Evolutionary conservation across 1,140 invertebrate genomes (phyloP).

Genomic region (Charaxes varanes): DNA sequence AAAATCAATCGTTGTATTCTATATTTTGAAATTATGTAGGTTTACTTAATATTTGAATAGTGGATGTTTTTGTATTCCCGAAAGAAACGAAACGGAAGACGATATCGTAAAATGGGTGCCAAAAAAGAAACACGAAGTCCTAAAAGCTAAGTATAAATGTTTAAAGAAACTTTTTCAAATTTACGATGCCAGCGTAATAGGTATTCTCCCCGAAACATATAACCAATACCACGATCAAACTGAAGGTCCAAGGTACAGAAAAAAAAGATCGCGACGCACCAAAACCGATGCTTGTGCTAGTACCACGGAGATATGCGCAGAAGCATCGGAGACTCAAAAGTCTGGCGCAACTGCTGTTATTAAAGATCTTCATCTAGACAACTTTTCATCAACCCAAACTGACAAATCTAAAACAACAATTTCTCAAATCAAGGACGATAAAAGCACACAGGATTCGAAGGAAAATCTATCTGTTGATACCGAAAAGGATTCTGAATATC

Average conservation of each 20-base stretch:
- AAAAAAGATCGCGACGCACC: slow-evolving; percentile 38
- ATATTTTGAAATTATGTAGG: too few species aligned
- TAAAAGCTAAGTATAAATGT: slow-evolving; percentile 65
- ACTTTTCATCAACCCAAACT: slow-evolving; percentile 22
- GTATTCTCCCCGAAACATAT: slow-evolving; percentile 43
- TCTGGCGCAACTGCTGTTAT: slow-evolving; percentile 34
- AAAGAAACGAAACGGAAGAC: slow-evolving; percentile 39
- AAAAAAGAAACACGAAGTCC: slow-evolving; percentile 59
- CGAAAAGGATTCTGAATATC: slow-evolving; percentile 28
- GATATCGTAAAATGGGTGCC: slow-evolving; percentile 57
- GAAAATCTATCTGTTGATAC: slow-evolving; percentile 20
- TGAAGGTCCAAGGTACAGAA: slow-evolving; percentile 23
- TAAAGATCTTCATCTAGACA: slow-evolving; percentile 33
- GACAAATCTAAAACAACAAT: slow-evolving; percentile 19
- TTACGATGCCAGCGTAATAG: slow-evolving; percentile 59
- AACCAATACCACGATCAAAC: slow-evolving; percentile 13
- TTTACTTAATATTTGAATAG: too few species aligned
- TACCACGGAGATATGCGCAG: slow-evolving; percentile 30
- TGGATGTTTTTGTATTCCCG: too few species aligned
- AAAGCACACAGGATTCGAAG: slow-evolving; percentile 33
- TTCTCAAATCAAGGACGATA: slow-evolving; percentile 20
- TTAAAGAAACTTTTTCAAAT: slow-evolving; percentile 63
- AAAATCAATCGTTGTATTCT: too few species aligned
- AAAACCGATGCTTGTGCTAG: slow-evolving; percentile 48
- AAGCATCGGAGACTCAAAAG: slow-evolving; percentile 22